Evolutionary conservation across 2,113 vertebrate genomes (phyloP), one percentile per base, ranked within the genome.

Genomic region (Spea bombifrons): DNA sequence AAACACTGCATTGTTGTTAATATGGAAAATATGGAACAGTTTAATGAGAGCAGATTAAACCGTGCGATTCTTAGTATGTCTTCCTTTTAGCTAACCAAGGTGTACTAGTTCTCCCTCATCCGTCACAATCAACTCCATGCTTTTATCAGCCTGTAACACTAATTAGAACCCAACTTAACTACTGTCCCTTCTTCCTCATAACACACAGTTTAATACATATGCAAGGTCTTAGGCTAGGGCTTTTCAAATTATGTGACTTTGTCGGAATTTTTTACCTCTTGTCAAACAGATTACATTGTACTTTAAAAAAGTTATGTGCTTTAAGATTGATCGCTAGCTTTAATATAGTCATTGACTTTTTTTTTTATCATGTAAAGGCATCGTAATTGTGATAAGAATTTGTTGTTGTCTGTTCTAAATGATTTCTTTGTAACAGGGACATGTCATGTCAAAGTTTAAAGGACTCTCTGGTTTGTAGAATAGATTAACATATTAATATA

Each of bases 211-310:
- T 66, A 59, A 66, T 46, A 66, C 43, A 0, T 16, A 15, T 59
- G 72, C 2, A 8, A 0, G 53, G 63, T 9, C 9, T 66, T 48
- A 50, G 73, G 12, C 63, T 64, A 12, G 44, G 66, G 52, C 15
- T 81, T 79, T 80, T 9, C 47, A 50, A 75, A 75, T 53, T 67
- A 75, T 53, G 65, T 82, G 68, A 30, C 72, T 83, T 78, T 78
- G 10, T 75, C 57, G 13, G 53, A 52, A 77, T 70, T 83, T n/a
- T 76, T 68, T 15, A 71, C 55, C 30, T 16, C 30, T 50, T 16
- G 47, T 59, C 75, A 63, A 63, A 61, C 5, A 48, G 2, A 46
- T 84, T 73, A 71, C 52, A 49, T 47, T 12, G 44, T 73, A 67
- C 75, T 45, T 45, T 44, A n/a, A 64, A 43, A 45, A 55, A 73